A percentile compares a stretch with the other conserved stretches of the same genome.
phyloP scores from a whole-genome alignment of 2,113 vertebrate genomes.

The Thunnus maccoyii region DNA sequence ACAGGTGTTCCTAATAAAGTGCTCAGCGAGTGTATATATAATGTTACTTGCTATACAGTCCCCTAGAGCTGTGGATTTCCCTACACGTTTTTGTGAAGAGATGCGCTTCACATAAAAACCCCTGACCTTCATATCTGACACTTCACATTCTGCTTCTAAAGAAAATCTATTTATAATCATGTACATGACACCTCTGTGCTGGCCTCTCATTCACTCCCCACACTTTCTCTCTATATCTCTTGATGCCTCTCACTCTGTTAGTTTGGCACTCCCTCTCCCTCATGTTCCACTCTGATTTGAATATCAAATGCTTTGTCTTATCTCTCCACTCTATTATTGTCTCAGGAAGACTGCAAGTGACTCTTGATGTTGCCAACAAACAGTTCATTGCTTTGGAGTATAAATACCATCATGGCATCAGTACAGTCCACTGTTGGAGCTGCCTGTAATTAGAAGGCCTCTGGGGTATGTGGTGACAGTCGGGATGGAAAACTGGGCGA shows the following conservation, averaged over 20 bases:
- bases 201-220: background rate
- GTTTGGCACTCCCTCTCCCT: constrained; percentile 19
- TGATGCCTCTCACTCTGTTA: background rate
- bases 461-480: constrained; percentile 28
- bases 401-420: constrained; percentile 53
- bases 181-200: background rate
- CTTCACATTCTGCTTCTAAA: background rate
- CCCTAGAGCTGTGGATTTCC: background rate
- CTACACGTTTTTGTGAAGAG: too few relatives aligned
- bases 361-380: constrained; percentile 57
- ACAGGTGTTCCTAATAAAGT: too few relatives aligned
- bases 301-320: constrained; percentile 54
- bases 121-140: background rate
- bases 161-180: constrained; percentile 4
- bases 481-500: constrained; percentile 1
- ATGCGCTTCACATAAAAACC: background rate
- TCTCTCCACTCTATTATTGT: constrained; percentile 54
- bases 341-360: constrained; percentile 49
- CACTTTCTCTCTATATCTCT: background rate
- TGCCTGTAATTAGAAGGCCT: constrained; percentile 33
- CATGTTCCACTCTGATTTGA: constrained; percentile 41
- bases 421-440: constrained; percentile 15
- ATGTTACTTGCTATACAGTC: too few relatives aligned
- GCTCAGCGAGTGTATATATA: too few relatives aligned
- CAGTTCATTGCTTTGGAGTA: constrained; percentile 53